Base-by-base conservation (phyloP, 2,888 invertebrate genomes). In the Nipponacmea schrenckii region DNA sequence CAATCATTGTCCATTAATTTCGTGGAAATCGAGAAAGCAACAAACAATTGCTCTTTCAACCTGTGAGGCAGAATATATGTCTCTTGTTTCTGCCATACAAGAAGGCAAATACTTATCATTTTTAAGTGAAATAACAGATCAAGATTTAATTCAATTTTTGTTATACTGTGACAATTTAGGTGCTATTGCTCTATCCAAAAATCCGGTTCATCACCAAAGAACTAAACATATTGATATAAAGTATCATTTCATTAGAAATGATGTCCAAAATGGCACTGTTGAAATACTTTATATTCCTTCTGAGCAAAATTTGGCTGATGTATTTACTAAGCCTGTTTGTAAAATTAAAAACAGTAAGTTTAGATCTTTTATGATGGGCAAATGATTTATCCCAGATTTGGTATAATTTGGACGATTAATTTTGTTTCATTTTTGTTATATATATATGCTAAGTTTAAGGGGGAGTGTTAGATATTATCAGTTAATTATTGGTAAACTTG, bases 21-120 rank as follows among this genome's bases (percentile, higher is more conserved):
- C 71, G 1, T 78, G 76, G 76, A 68, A 44, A 24, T 67, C 63
- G 10, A 75, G 71, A 62, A 69, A 74, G 31, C 76, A 81, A 27
- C 65, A 69, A 14, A 76, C 71, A 8, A 75, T 80, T 15, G 79
- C 78, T 14, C 66, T 74, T 1, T 77, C 76, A 12, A 74, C 81
- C 17, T 73, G 75, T 64, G 81, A 81, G 68, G 77, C 78, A 20
- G 81, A 80, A 64, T 81, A 80, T 62, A 78, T 77, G 68, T 77
- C 80, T 26, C 50, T 75, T n/a, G 68, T 73, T 56, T 69, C 71
- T n/a, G 74, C 78, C n/a, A 72, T 74, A 14, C 74, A 79, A 68
- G 81, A 79, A 64, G 66, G 63, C 10, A 26, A 75, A 7, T 70
- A 24, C 39, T 50, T 3, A 1, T 62, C 56, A 63, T 56, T 66